These are phyloP conservation scores for Aspiorhynchus laticeps DNA, from an alignment of 2,113 vertebrate species.

Conservation along the genomic window DNA sequence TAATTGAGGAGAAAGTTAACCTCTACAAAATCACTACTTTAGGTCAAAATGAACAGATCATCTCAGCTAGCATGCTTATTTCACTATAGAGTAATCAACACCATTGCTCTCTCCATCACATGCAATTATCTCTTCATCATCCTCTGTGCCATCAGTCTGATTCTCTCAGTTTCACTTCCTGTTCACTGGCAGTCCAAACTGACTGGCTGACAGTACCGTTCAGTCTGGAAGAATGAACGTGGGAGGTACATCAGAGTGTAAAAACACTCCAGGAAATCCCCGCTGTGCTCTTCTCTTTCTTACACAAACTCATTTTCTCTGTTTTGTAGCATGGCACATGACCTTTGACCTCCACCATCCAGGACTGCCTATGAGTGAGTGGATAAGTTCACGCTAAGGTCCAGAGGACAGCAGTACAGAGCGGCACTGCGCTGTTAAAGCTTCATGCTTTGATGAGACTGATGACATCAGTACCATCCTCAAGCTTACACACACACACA, in stretches of 20 bases:
- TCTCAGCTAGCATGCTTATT: background rate
- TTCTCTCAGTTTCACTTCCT: background rate
- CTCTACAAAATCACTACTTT: background rate
- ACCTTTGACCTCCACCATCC: conserved; percentile 11
- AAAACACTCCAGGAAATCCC: conserved; percentile 42
- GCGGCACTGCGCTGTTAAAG: background rate
- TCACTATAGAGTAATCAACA: background rate
- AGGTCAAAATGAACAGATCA: too few relatives aligned
- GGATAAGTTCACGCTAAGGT: background rate
- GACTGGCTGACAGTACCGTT: background rate
- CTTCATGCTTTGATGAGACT: conserved; percentile 18
- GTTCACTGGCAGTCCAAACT: background rate
- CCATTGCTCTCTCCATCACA: background rate
- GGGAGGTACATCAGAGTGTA: conserved; percentile 33
- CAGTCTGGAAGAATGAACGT: conserved; percentile 34
- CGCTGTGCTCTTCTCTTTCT: background rate
- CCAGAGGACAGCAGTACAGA: conserved; percentile 14
- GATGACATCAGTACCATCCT: conserved; percentile 40
- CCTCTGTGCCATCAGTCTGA: background rate
- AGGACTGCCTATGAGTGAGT: background rate
- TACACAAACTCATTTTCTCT: background rate
- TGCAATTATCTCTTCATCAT: background rate
- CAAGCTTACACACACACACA: background rate
- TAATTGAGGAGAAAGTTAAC: background rate
- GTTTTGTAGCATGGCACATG: conserved; percentile 1